phyloP scores from a whole-genome alignment of 2,888 invertebrate genomes.

The Trachelus stipa region DNA sequence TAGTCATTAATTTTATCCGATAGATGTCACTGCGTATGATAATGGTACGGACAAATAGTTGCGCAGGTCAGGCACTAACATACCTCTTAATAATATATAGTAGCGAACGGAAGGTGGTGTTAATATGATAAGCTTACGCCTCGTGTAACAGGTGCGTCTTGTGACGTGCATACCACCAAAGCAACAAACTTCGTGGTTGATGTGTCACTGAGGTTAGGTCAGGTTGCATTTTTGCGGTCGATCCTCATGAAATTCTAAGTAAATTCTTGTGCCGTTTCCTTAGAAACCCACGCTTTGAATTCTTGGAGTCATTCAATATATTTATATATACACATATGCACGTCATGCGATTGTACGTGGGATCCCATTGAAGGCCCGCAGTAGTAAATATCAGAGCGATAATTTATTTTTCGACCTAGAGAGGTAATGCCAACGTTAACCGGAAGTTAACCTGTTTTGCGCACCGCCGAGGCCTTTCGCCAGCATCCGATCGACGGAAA shows the following conservation, averaged over 20 bases:
- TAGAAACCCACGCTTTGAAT: not conserved
- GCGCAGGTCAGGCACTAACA: conserved; percentile 28
- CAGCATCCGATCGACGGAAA: not conserved
- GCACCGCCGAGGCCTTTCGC: not conserved
- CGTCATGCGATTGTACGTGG: not conserved
- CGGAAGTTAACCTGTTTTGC: not conserved
- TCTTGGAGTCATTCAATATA: not conserved
- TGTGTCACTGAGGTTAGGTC: not conserved
- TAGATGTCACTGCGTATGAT: not conserved
- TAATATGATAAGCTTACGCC: not conserved
- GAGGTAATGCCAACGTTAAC: not conserved
- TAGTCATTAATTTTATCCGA: not conserved
- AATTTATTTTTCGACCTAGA: not conserved
- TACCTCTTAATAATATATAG: not conserved
- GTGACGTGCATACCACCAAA: not conserved
- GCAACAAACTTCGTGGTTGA: not conserved
- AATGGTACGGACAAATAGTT: conserved; percentile 15
- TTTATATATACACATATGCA: not conserved
- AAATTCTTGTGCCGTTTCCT: not conserved
- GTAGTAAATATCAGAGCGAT: not conserved
- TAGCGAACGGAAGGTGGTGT: not conserved
- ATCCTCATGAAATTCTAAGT: not conserved
- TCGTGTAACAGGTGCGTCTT: not conserved
- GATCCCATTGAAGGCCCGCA: not conserved
- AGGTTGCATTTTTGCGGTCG: not conserved